Conservation (phyloP, 2,113 vertebrate species). For the Pungitius pungitius region DNA sequence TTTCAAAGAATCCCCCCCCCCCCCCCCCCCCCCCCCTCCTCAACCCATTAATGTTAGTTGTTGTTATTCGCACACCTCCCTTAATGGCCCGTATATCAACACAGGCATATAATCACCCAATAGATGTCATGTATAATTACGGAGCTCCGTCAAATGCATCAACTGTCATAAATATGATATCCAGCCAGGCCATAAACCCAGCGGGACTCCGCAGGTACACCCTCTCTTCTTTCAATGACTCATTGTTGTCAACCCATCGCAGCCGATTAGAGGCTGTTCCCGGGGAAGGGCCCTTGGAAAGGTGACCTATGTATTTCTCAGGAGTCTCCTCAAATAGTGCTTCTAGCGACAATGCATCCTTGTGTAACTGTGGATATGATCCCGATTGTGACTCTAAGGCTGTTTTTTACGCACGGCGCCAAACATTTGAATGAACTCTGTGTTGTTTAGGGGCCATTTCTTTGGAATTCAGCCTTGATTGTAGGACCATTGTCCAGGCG, state of each 20-base stretch:
- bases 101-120: conserved; percentile 47
- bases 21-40: no score
- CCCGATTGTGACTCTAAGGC: conserved; percentile 15
- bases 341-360: not conserved
- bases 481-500: conserved; percentile 38
- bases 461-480: conserved; percentile 44
- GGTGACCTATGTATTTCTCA: not conserved
- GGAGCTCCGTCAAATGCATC: conserved; percentile 21
- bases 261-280: conserved; percentile 2
- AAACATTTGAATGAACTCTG: conserved; percentile 33
- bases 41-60: not conserved
- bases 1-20: conserved; percentile 5
- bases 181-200: conserved; percentile 50
- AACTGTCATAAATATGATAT: conserved; percentile 48
- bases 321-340: not conserved
- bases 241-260: conserved; percentile 33
- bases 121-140: conserved; percentile 49
- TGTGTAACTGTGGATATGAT: conserved; percentile 24
- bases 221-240: conserved; percentile 34
- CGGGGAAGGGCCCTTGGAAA: not conserved
- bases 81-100: conserved; percentile 35
- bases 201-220: conserved; percentile 22
- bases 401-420: conserved; percentile 13
- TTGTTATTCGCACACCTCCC: conserved; percentile 12
- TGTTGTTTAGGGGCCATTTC: conserved; percentile 44